Evolutionary conservation across 30 jellyfish, hydroid and myxozoan species (phyloP).

Genomic region (Turritopsis dohrnii): DNA sequence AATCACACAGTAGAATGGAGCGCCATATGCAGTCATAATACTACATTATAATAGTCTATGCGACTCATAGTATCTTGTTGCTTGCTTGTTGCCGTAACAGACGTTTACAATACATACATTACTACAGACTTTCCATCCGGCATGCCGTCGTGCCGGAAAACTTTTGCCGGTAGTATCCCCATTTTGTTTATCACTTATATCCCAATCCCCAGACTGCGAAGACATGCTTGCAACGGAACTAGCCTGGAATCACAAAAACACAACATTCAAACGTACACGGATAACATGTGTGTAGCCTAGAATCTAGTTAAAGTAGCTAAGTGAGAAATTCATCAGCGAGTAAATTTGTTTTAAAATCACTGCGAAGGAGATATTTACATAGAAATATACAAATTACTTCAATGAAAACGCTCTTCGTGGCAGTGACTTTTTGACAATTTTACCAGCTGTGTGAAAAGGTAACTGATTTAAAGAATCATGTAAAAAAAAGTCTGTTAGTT

Average conservation of each 20-base stretch:
- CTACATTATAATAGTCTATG: too few relatives aligned
- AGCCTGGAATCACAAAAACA: background rate
- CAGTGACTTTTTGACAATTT: background rate
- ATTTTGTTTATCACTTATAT: background rate
- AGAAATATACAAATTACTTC: too few relatives aligned
- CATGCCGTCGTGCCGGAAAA: background rate
- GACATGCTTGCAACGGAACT: background rate
- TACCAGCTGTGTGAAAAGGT: background rate
- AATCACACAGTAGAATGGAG: too few relatives aligned
- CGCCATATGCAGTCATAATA: too few relatives aligned
- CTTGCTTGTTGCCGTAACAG: background rate
- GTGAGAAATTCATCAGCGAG: too few relatives aligned
- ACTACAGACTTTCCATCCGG: constrained; percentile 7
- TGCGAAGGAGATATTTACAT: too few relatives aligned
- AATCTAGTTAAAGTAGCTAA: too few relatives aligned
- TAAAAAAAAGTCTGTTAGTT: too few relatives aligned
- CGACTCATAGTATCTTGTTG: too few relatives aligned
- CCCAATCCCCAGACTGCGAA: constrained; percentile 20
- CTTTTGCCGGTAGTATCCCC: background rate
- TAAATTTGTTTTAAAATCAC: too few relatives aligned
- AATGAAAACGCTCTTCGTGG: background rate
- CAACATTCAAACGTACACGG: background rate
- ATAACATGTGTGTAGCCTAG: too few relatives aligned
- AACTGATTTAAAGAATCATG: too few relatives aligned
- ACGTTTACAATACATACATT: background rate